Conservation (phyloP, 2,797 vertebrate genomes). For the Muraenolepis orangiensis region DNA sequence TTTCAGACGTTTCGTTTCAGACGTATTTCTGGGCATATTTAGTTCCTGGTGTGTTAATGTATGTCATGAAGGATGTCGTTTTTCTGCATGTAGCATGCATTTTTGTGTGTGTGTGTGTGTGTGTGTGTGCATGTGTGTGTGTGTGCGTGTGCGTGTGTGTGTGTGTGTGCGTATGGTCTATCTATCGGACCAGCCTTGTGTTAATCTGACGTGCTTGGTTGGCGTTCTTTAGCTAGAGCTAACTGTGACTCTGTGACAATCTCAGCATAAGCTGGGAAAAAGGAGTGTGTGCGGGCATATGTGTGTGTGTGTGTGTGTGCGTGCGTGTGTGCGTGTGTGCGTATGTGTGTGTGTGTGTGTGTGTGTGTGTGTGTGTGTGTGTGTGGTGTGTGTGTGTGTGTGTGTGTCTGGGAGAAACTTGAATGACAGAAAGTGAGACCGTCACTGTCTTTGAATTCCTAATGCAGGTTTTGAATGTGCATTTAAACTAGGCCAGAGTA, state of each 20-base stretch:
- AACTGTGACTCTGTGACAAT: slow-evolving; percentile 63
- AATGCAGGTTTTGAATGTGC: slow-evolving; percentile 43
- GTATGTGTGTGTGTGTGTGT: background rate
- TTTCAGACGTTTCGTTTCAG: background rate
- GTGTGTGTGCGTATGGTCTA: slow-evolving; percentile 40
- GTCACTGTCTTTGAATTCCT: slow-evolving; percentile 44
- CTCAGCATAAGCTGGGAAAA: slow-evolving; percentile 62
- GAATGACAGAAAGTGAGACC: slow-evolving; percentile 33
- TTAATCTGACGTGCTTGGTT: slow-evolving; percentile 72
- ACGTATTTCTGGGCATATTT: background rate
- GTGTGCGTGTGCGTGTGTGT: slow-evolving; percentile 11
- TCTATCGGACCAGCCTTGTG: slow-evolving; percentile 63
- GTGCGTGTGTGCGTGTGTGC: background rate
- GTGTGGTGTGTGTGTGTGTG: slow-evolving; percentile 7
- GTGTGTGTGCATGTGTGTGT: background rate
- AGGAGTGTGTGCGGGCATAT: slow-evolving; percentile 34
- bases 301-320: slow-evolving; percentile 7
- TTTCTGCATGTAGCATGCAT: background rate
- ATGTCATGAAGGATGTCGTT: background rate
- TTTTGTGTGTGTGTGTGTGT: background rate
- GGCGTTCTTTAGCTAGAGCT: slow-evolving; percentile 65
- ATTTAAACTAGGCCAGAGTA: slow-evolving; percentile 52
- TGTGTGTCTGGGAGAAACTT: slow-evolving; percentile 20
- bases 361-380: slow-evolving; percentile 8
- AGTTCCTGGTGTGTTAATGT: background rate